phyloP scores from a whole-genome alignment of 2,797 vertebrate species.

The Pantherophis alleghaniensis region DNA sequence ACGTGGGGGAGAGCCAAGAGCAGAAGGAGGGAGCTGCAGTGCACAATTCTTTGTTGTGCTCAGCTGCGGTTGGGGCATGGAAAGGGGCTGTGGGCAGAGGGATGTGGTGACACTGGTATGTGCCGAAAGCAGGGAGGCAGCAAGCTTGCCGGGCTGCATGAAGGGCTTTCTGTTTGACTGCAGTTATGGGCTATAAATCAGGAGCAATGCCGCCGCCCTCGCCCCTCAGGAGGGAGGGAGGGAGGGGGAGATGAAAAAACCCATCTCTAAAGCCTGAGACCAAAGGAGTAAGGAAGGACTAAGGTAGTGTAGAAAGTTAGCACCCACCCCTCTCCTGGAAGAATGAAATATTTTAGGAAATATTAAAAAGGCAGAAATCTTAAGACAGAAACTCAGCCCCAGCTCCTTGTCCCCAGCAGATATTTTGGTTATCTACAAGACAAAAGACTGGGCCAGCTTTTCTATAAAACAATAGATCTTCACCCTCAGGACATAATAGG shows the following conservation, averaged over 20 bases:
- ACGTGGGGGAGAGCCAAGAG: not conserved
- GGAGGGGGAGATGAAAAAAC: not conserved
- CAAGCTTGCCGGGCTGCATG: constrained; percentile 17
- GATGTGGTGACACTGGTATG: constrained; percentile 29
- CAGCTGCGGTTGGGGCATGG: not conserved
- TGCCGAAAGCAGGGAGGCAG: constrained; percentile 41
- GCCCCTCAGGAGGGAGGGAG: constrained; percentile 21
- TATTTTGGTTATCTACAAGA: no score
- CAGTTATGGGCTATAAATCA: constrained; percentile 63
- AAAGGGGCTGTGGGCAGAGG: constrained; percentile 17
- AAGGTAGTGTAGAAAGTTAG: no score
- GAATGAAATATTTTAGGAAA: no score
- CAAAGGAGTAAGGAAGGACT: not conserved
- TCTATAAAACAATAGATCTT: no score
- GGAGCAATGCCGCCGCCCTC: not conserved
- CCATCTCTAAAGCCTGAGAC: not conserved
- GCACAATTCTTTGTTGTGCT: constrained; percentile 34
- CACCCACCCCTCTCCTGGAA: no score
- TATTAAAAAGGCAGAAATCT: no score
- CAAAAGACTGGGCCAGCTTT: no score
- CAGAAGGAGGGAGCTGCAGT: not conserved
- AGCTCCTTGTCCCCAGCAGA: no score
- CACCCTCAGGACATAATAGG: no score
- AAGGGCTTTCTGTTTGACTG: constrained; percentile 62
- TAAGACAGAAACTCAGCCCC: no score